Conservation (phyloP, 2,888 invertebrate species). For the Flexamia atlantica region DNA sequence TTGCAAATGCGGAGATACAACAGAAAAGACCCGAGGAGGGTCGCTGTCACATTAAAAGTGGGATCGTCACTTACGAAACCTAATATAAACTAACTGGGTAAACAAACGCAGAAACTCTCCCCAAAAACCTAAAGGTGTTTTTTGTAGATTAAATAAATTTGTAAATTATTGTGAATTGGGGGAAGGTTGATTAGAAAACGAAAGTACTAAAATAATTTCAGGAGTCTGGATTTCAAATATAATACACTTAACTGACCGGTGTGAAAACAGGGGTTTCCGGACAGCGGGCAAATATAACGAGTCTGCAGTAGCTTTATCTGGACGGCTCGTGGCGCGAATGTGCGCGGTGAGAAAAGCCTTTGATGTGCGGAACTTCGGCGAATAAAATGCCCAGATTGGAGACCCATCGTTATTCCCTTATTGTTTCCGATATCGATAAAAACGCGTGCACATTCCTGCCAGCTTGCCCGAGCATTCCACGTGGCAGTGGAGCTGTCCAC, state of each 20-base stretch:
- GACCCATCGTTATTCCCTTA: conserved; percentile 38
- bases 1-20: no score
- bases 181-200: no score
- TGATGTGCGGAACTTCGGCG: conserved; percentile 27
- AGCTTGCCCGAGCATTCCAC: not conserved
- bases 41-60: no score
- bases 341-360: conserved; percentile 2
- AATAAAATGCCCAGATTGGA: conserved; percentile 40
- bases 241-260: conserved; percentile 30
- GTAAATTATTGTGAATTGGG: no score
- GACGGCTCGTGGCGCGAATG: not conserved
- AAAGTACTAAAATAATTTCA: no score
- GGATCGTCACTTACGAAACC: no score
- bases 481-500: not conserved
- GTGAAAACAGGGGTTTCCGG: not conserved
- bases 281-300: conserved; percentile 42
- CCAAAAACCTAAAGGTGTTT: no score
- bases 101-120: no score
- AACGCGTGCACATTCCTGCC: conserved; percentile 1
- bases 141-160: no score
- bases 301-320: not conserved
- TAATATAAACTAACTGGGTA: not conserved
- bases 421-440: conserved; percentile 46
- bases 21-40: no score
- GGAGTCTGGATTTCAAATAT: no score